Conservation (phyloP, 2,113 vertebrate genomes). For the Psephotus haematonotus region DNA sequence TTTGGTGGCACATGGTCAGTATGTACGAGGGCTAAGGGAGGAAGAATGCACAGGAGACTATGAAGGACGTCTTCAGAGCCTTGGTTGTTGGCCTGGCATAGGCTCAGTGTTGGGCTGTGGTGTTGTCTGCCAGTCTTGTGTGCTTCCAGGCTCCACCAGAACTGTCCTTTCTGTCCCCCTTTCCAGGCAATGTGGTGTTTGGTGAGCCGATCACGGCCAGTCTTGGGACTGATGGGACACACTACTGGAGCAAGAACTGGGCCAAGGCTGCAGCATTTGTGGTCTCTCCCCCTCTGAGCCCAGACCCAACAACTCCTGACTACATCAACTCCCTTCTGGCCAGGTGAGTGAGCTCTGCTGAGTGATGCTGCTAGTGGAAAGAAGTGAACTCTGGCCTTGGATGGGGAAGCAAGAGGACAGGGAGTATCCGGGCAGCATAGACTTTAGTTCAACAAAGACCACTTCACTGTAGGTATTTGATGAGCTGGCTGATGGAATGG, state of each 20-base stretch:
- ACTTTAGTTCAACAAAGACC: background rate
- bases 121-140: background rate
- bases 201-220: conserved; percentile 96
- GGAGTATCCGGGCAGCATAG: background rate
- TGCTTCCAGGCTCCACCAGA: background rate
- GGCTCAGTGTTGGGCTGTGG: background rate
- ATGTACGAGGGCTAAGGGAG: background rate
- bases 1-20: background rate
- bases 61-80: background rate
- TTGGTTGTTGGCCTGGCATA: background rate
- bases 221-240: conserved; percentile 93
- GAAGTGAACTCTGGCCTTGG: background rate
- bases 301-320: conserved; percentile 96
- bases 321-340: conserved; percentile 94
- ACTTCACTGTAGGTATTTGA: background rate
- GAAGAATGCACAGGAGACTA: background rate
- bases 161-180: background rate
- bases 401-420: background rate
- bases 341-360: conserved; percentile 79
- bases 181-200: conserved; percentile 92
- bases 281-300: conserved; percentile 93
- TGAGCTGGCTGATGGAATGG: background rate
- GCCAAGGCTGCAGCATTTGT: conserved; percentile 97
- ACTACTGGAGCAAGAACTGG: conserved; percentile 99
- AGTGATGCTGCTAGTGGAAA: background rate